phyloP scores from a whole-genome alignment of 2,113 vertebrate genomes.

The Leptocoma aspasia region DNA sequence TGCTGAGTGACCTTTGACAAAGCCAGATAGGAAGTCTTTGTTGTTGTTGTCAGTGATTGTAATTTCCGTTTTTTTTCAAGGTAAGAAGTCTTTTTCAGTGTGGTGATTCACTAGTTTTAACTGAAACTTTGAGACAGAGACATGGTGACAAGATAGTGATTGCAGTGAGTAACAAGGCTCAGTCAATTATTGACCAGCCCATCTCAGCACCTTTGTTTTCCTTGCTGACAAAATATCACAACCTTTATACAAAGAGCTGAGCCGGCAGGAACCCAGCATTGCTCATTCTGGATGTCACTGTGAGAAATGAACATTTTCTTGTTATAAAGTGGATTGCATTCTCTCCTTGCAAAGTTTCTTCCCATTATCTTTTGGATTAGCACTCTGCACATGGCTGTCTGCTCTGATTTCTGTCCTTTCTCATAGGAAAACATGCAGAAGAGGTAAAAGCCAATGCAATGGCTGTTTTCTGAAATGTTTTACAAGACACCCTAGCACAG shows the following conservation, averaged over 20 bases:
- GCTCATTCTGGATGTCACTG: neutral
- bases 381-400: neutral
- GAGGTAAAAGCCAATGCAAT: neutral
- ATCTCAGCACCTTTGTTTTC: conserved; percentile 24
- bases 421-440: neutral
- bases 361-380: conserved; percentile 31
- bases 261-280: neutral
- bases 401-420: conserved; percentile 9
- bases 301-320: neutral
- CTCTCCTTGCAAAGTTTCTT: neutral
- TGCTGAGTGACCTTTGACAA: conserved; percentile 32
- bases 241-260: neutral
- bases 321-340: conserved; percentile 3
- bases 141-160: conserved; percentile 7
- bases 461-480: neutral
- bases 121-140: conserved; percentile 1
- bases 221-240: neutral
- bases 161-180: conserved; percentile 13
- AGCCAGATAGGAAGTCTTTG: neutral
- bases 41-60: neutral
- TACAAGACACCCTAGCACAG: neutral
- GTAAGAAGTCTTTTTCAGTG: neutral
- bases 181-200: conserved; percentile 47
- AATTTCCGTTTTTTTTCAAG: neutral
- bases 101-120: neutral